A percentile compares a stretch with the other conserved stretches of the same genome.
phyloP scores from a whole-genome alignment of 2,888 invertebrate species.

The Gastrophysa polygoni region DNA sequence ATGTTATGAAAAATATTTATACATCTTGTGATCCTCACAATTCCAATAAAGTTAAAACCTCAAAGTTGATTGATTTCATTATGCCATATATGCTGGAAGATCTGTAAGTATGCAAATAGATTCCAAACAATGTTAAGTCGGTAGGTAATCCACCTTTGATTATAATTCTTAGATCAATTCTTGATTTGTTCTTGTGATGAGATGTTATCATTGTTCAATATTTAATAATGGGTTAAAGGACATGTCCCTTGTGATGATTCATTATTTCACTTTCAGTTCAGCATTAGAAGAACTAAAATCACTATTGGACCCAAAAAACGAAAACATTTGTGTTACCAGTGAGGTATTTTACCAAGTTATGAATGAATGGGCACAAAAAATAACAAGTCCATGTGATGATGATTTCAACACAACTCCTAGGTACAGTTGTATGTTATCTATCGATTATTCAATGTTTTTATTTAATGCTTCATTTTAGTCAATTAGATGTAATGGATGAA shows the following conservation, averaged over 20 bases:
- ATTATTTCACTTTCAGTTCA: conserved; percentile 33
- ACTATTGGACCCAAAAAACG: conserved; percentile 43
- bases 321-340: conserved; percentile 38
- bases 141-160: no score
- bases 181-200: no score
- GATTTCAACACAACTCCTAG: conserved; percentile 35
- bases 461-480: conserved; percentile 24
- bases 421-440: conserved; percentile 24
- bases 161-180: not conserved
- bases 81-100: conserved; percentile 45
- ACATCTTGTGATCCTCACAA: conserved; percentile 45
- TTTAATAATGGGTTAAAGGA: no score
- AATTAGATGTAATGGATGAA: conserved; percentile 34
- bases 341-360: conserved; percentile 44
- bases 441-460: not conserved
- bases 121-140: no score
- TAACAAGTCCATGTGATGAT: conserved; percentile 31
- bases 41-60: conserved; percentile 42
- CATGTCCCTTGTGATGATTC: no score
- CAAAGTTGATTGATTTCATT: conserved; percentile 46
- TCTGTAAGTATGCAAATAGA: conserved; percentile 41
- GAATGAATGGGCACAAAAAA: conserved; percentile 46
- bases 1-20: conserved; percentile 45
- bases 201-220: no score
- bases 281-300: conserved; percentile 43